A percentile compares a stretch with the other conserved stretches of the same genome.
Evolutionary conservation across 2,888 invertebrate species (phyloP).

Genomic region (Galeopsomyia nigrocyanea): DNA sequence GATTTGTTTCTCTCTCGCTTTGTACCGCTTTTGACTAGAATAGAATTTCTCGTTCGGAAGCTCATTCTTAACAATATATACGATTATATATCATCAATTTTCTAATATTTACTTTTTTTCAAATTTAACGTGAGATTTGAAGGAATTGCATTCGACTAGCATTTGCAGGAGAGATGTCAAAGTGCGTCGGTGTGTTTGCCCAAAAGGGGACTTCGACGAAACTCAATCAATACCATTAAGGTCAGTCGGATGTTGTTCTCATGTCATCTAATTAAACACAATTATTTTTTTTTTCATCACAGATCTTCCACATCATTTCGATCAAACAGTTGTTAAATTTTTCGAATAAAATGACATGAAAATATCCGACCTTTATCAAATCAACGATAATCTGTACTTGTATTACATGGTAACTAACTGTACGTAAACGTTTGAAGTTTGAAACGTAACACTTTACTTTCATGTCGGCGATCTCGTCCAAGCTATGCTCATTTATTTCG

Average conservation of each 20-base stretch:
- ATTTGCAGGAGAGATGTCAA: conserved; percentile 58
- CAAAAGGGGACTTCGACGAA: conserved; percentile 69
- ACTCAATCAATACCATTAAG: conserved; percentile 67
- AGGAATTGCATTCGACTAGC: conserved; percentile 41
- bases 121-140: background rate
- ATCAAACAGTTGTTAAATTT: conserved; percentile 5
- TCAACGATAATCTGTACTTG: conserved; percentile 65
- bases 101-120: no score
- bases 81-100: no score
- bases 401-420: conserved; percentile 65
- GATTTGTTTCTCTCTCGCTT: conserved; percentile 60
- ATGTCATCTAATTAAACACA: background rate
- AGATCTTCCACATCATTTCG: conserved; percentile 40
- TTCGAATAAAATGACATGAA: conserved; percentile 47
- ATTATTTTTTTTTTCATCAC: background rate
- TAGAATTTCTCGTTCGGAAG: conserved; percentile 61
- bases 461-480: conserved; percentile 43
- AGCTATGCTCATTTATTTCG: conserved; percentile 42
- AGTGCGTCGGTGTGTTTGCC: conserved; percentile 68
- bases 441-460: conserved; percentile 62
- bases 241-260: conserved; percentile 41
- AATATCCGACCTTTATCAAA: conserved; percentile 55
- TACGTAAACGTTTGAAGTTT: conserved; percentile 64
- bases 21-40: conserved; percentile 69
- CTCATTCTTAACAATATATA: conserved; percentile 18